Evolutionary conservation across 2,888 invertebrate genomes (phyloP).

Genomic region (Elysia crispata): DNA sequence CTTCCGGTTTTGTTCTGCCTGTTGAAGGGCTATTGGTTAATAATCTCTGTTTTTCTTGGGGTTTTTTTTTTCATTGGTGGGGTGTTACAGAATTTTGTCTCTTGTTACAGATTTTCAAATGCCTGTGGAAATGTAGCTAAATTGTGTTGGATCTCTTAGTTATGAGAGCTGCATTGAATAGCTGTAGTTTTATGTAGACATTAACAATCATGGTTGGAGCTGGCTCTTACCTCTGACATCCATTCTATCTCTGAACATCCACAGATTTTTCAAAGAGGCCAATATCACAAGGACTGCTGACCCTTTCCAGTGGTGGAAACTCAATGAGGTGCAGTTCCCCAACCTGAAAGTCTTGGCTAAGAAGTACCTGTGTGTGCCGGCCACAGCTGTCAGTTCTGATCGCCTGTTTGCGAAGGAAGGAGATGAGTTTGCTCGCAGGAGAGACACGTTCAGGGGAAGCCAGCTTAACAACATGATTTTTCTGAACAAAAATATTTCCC

Average conservation of each 20-base stretch:
- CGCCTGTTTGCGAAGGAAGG: slow-evolving; percentile 44
- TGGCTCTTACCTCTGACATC: no score
- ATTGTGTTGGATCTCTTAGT: no score
- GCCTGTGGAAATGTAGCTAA: no score
- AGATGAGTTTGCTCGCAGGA: slow-evolving; percentile 30
- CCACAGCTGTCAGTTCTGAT: slow-evolving; percentile 37
- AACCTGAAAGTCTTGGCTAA: slow-evolving; percentile 42
- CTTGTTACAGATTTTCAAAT: no score
- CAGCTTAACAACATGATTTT: slow-evolving; percentile 44
- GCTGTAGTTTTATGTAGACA: no score
- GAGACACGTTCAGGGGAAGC: slow-evolving; percentile 35
- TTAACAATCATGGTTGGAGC: no score
- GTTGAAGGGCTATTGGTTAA: no score
- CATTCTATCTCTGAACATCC: neutral
- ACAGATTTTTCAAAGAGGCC: slow-evolving; percentile 46
- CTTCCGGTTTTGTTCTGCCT: no score
- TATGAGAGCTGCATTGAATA: no score
- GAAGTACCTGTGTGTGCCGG: slow-evolving; percentile 48
- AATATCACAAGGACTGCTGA: slow-evolving; percentile 40
- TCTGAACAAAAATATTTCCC: slow-evolving; percentile 41
- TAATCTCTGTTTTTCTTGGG: no score
- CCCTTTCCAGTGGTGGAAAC: slow-evolving; percentile 47
- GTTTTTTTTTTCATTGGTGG: no score
- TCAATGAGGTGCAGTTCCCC: slow-evolving; percentile 45
- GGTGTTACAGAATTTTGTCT: no score